Conservation (phyloP, 2,888 invertebrate genomes). For the Smittia aterrima region DNA sequence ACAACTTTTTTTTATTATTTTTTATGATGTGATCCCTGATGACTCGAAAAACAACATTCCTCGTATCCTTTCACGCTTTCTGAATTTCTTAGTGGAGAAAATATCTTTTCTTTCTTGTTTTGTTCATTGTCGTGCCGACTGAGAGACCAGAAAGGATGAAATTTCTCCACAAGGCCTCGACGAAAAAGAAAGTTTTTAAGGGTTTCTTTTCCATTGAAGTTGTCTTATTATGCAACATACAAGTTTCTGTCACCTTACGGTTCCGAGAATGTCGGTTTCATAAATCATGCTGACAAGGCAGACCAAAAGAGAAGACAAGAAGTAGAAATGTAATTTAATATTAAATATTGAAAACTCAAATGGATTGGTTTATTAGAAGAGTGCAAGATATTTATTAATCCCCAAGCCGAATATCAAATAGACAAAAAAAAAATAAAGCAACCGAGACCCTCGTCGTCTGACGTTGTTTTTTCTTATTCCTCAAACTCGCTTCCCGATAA, state of each 20-base stretch:
- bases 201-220: constrained; percentile 3
- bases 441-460: background rate
- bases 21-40: constrained; percentile 32
- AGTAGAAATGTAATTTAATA: background rate
- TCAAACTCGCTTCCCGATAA: constrained; percentile 21
- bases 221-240: constrained; percentile 33
- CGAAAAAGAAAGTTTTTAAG: constrained; percentile 28
- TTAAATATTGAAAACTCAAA: no score
- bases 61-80: constrained; percentile 30
- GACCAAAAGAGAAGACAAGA: background rate
- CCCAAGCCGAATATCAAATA: background rate
- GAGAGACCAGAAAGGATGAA: constrained; percentile 18
- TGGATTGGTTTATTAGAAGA: background rate
- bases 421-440: background rate
- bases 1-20: constrained; percentile 12
- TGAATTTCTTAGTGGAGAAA: constrained; percentile 7
- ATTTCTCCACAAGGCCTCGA: background rate
- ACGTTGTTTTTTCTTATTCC: background rate
- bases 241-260: constrained; percentile 17
- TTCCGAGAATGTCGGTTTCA: background rate
- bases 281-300: background rate
- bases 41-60: constrained; percentile 1
- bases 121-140: no score
- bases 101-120: background rate
- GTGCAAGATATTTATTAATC: constrained; percentile 2